Conservation (phyloP, 2,113 vertebrate genomes). For the Excalfactoria chinensis region DNA sequence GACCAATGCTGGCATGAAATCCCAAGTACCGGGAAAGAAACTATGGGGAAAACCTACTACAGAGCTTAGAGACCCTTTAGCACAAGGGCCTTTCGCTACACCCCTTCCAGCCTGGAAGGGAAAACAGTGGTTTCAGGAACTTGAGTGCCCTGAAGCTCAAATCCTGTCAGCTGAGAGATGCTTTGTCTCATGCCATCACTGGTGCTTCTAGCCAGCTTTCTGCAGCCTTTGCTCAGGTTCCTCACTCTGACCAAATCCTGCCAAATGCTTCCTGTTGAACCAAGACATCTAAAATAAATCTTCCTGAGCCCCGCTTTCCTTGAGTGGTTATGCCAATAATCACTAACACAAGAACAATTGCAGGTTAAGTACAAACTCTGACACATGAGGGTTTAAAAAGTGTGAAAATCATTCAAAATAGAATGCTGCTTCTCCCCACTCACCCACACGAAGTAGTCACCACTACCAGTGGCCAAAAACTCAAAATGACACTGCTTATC, state of each 20-base stretch:
- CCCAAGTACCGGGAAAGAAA: background rate
- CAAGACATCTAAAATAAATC: background rate
- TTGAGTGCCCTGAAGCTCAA: background rate
- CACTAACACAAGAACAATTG: background rate
- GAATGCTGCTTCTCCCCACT: background rate
- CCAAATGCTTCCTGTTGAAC: background rate
- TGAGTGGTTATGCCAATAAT: background rate
- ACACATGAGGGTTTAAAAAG: background rate
- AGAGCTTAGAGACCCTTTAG: no score
- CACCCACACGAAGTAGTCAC: background rate
- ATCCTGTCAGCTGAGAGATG: background rate
- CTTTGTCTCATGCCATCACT: background rate
- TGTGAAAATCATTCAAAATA: background rate
- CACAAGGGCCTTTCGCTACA: background rate
- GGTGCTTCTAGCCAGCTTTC: background rate
- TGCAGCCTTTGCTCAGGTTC: background rate
- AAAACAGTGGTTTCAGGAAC: background rate
- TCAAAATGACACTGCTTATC: background rate
- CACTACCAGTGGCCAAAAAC: background rate
- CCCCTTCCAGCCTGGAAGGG: background rate
- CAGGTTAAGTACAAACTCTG: background rate
- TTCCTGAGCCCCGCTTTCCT: background rate
- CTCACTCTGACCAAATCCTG: background rate
- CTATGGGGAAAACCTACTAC: background rate
- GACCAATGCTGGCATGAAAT: fast-evolving